Conservation (phyloP, 1,140 invertebrate genomes). For the Mamestra configurata region DNA sequence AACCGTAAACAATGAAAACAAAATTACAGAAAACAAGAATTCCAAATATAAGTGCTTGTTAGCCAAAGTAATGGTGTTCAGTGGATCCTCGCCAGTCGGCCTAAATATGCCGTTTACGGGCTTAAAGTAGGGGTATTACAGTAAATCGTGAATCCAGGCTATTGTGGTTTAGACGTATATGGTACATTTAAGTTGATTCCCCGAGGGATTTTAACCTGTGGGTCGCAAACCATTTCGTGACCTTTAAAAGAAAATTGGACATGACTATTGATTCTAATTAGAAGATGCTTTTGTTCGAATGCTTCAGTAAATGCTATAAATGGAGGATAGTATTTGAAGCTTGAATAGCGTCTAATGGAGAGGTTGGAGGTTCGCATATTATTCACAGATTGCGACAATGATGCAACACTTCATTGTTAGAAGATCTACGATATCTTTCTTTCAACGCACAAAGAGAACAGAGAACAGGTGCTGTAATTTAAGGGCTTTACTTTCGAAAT, state of each 20-base stretch:
- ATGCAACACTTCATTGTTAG: constrained; percentile 29
- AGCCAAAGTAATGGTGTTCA: constrained; percentile 44
- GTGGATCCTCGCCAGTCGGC: constrained; percentile 44
- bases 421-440: constrained; percentile 22
- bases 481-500: not conserved
- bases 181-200: constrained; percentile 65
- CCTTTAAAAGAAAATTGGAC: constrained; percentile 69
- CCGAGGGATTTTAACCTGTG: constrained; percentile 63
- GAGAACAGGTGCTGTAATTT: not conserved
- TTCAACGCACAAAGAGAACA: not conserved
- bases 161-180: constrained; percentile 70
- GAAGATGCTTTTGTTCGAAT: constrained; percentile 57
- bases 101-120: constrained; percentile 45
- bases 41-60: constrained; percentile 45
- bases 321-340: constrained; percentile 37
- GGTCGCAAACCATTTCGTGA: constrained; percentile 59
- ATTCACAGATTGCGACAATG: constrained; percentile 37
- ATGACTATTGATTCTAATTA: constrained; percentile 68
- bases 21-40: constrained; percentile 40
- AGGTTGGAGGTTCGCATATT: constrained; percentile 29
- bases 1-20: constrained; percentile 19
- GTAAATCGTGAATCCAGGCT: constrained; percentile 66
- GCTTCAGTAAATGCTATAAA: constrained; percentile 48
- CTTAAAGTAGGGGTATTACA: constrained; percentile 67
- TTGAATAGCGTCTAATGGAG: constrained; percentile 36